Evolutionary conservation across 2,888 invertebrate genomes (phyloP), one percentile per base, ranked within the genome.

Genomic region (Elmis aenea): DNA sequence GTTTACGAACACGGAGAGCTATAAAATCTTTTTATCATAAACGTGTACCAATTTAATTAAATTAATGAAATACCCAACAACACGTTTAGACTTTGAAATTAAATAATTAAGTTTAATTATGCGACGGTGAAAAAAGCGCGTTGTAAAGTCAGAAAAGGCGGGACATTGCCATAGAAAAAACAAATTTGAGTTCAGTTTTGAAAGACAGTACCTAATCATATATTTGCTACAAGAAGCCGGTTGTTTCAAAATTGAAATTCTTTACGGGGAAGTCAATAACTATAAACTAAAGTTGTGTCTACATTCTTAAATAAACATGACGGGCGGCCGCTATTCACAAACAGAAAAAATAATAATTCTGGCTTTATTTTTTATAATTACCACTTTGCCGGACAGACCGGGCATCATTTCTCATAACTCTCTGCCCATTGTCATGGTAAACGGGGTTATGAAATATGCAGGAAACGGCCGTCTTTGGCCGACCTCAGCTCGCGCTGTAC

Each of bases 341-440:
- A 48, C 38, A 43, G 37, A 44, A 47, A 50, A 46, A 52, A 48
- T 47, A 40, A 34, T 40, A 41, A 41, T 54, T 51, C 32, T 30
- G 33, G 33, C 38, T 51, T 47, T 49, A 50, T 52, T 51, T 50
- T 47, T 51, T 48, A 52, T 58, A 57, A 58, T 57, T 57, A 55
- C 52, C 49, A 51, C 54, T 54, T 53, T 48, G 33, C 30, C 27
- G 45, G 33, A 43, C 32, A 31, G 50, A 33, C 46, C 36, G 32
- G 33, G 46, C 39, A 45, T 38, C 50, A 52, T 57, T 51, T 50
- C 48, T 57, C 55, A 51, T 51, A 50, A 48, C 46, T 50, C 49
- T 51, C 44, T 39, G 43, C 43, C 55, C 50, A 56, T 59, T 59
- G 57, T 59, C 51, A 59, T 57, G 54, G 51, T 55, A 57, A 55